These are phyloP conservation scores for Danio aesculapii DNA, from an alignment of 2,797 vertebrate genomes.

Conservation along the genomic window DNA sequence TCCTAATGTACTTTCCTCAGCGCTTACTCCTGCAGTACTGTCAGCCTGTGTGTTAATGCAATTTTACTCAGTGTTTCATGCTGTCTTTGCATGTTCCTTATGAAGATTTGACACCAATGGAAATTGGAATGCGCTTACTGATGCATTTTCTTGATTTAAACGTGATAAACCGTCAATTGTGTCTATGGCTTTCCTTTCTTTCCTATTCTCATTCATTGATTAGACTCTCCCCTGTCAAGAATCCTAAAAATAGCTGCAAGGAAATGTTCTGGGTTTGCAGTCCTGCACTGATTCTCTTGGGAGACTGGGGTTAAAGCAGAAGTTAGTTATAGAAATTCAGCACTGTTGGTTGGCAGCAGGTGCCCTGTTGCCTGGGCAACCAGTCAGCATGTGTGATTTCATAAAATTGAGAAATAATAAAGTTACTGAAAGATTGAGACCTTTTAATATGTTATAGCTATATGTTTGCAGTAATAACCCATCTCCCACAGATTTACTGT, in stretches of 20 bases:
- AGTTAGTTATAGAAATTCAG: constrained; percentile 34
- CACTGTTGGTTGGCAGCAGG: constrained; percentile 23
- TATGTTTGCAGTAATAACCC: neutral
- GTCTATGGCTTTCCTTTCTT: neutral
- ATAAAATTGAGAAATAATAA: constrained; percentile 20
- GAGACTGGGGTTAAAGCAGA: constrained; percentile 25
- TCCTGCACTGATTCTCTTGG: constrained; percentile 4
- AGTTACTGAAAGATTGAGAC: constrained; percentile 27
- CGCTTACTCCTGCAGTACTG: constrained; percentile 31
- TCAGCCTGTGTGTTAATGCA: constrained; percentile 16
- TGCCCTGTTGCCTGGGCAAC: constrained; percentile 52
- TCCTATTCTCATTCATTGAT: neutral
- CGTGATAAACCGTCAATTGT: neutral
- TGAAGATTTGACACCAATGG: neutral
- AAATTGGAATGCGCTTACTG: constrained; percentile 24
- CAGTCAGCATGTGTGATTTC: constrained; percentile 29
- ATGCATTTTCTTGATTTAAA: constrained; percentile 17
- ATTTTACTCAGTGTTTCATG: constrained; percentile 7
- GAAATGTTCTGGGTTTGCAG: neutral
- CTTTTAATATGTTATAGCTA: constrained; percentile 2
- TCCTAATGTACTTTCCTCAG: constrained; percentile 32
- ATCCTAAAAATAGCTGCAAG: neutral
- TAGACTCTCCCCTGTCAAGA: neutral
- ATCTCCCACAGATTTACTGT: neutral
- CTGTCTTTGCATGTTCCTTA: constrained; percentile 33